Evolutionary conservation across 92 coral and sea anemone species (phyloP), one percentile per base, ranked within the genome.

Genomic region (Umimayanthus kanabou): DNA sequence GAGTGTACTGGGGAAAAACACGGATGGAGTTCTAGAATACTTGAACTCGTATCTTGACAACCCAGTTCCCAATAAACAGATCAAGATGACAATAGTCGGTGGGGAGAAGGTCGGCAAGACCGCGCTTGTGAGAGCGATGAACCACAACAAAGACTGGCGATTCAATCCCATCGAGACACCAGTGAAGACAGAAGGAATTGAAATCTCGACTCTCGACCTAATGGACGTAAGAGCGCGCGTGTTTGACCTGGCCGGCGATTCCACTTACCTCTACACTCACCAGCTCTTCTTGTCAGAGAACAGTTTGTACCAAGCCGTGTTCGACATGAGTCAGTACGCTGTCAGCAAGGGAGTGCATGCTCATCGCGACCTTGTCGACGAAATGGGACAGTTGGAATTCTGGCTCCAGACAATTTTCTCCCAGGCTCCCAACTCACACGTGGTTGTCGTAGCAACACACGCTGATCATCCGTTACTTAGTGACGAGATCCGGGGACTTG

Each of bases 321-420:
- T 95, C 49, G 96, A 95, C 64, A 93, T 95, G 96, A 89, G 96
- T 76, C 92, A 90, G 73, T 95, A 93, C 83, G 91, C 97, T 10
- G 81, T 90, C 29, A 93, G 91, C 91, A 95, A 91, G 74, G 87
- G 87, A 1, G 78, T 83, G 5, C 65, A 83, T 26, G 88, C 93
- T 10, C 89, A 92, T 42, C 79, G 87, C 26, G 77, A 88, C 30
- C 81, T 92, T 20, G 80, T 86, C 14, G 81, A 92, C 67, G 96
- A 95, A 69, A 94, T 95, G 40, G 96, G 96, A 30, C 88, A 91
- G 80, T 45, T 95, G 30, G 94, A 93, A 75, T 89, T 95, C 37
- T 95, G 98, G 98, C 93, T 95, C 0, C 96, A 95, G 85, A 88
- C 94, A 43, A 91, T 95, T 73, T 92, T 72, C 85, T 88, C 98